Base-by-base conservation (phyloP, 2,113 vertebrate species). In the Macquaria ambigua region DNA sequence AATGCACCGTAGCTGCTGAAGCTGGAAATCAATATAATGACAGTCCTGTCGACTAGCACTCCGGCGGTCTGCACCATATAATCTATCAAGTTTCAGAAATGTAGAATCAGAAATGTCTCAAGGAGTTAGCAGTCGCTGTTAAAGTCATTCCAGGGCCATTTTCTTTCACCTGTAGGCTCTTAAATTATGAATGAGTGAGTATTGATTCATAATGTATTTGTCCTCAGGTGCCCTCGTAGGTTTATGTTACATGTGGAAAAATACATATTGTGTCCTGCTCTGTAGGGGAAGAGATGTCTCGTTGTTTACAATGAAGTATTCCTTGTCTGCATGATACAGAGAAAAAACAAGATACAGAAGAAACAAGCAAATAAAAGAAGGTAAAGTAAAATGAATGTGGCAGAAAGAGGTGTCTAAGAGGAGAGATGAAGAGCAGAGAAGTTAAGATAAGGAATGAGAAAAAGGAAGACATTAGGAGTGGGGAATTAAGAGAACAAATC, bases 101-200 rank as follows among this genome's bases (percentile, higher is more conserved):
- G 48, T 48, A 3, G 56, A 20, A 10, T 53, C 12, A 79, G 62
- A 43, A 61, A 74, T 2, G 43, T 12, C 75, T 79, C 66, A 8
- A 63, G 25, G 34, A 34, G 16, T 8, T 0, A 21, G 25, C 37
- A 6, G 56, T 6, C 5, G 16, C 41, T 53, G 25, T 37, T 73
- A 5, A 21, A 16, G 37, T 75, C 56, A 81, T 4, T 10, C 8
- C 23, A 1, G 1, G 14, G 5, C 12, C 0, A 9, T 34, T 77
- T 58, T 50, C 50, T 28, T 10, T 48, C 63, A 80, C 53, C 39
- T 59, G 43, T 48, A 21, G 43, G 25, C 53, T 0, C 1, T 37
- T 75, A 6, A 53, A 83, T 76, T 18, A 75, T 80, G 31, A 83
- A 79, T 61, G 76, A 75, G 48, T n/a, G 10, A 31, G 31, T 31